phyloP scores from a whole-genome alignment of 2,797 vertebrate genomes.

The Lateolabrax maculatus region DNA sequence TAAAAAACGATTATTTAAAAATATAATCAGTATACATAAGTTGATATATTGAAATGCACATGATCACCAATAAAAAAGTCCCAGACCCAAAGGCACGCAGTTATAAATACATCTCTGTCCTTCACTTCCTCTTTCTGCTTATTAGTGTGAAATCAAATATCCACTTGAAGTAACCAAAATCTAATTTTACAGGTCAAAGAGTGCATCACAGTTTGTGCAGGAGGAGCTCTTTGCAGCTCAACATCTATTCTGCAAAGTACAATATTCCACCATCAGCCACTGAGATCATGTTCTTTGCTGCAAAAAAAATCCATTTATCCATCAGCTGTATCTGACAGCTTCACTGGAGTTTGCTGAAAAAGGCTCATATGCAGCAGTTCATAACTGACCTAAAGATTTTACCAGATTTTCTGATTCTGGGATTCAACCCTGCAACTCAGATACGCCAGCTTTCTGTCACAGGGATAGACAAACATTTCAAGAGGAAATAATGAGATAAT shows the following conservation, averaged over 20 bases:
- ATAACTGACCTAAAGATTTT: neutral
- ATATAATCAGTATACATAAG: neutral
- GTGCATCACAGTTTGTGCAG: constrained; percentile 2
- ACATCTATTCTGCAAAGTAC: neutral
- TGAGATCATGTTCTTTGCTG: neutral
- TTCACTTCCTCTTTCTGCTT: constrained; percentile 41
- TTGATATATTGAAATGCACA: neutral
- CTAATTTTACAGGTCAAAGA: constrained; percentile 50
- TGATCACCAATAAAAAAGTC: constrained; percentile 6
- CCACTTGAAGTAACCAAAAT: constrained; percentile 34
- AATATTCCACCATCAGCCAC: neutral
- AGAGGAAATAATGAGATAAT: too few relatives aligned
- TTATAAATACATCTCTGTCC: neutral
- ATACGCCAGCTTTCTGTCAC: too few relatives aligned
- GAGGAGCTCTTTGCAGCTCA: neutral
- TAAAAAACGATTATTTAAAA: neutral
- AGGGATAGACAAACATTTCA: too few relatives aligned
- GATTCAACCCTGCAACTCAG: neutral
- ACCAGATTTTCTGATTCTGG: neutral
- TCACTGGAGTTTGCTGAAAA: too few relatives aligned
- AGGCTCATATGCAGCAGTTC: neutral
- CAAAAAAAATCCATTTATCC: too few relatives aligned
- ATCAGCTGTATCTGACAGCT: neutral
- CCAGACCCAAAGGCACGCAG: neutral
- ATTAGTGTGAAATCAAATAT: constrained; percentile 52